These are phyloP conservation scores for Actinia tenebrosa DNA, from an alignment of 64 coral and sea anemone genomes.

Conservation along the genomic window DNA sequence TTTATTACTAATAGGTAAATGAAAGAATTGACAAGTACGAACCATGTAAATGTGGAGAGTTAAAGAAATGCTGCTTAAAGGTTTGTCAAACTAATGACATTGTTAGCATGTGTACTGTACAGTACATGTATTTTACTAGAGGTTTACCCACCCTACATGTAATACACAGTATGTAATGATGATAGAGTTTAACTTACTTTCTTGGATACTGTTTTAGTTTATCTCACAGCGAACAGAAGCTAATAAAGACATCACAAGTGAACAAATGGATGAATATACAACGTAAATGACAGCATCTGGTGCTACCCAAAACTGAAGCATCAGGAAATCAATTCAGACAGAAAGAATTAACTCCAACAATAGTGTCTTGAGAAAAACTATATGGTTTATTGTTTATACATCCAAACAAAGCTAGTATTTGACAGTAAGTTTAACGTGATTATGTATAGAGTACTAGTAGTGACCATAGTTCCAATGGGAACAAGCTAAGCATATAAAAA, in stretches of 20 bases:
- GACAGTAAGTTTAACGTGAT: not conserved
- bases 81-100: not conserved
- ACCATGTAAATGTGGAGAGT: constrained; percentile 31
- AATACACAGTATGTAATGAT: too few relatives aligned
- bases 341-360: too few relatives aligned
- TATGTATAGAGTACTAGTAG: not conserved
- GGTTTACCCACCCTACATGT: too few relatives aligned
- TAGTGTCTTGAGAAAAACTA: not conserved
- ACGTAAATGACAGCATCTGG: too few relatives aligned
- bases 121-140: too few relatives aligned
- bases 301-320: too few relatives aligned
- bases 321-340: too few relatives aligned
- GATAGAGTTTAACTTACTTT: not conserved
- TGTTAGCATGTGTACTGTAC: too few relatives aligned
- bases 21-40: constrained; percentile 19
- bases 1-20: not conserved
- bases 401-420: constrained; percentile 6
- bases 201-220: not conserved
- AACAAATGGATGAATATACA: not conserved
- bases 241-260: not conserved
- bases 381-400: constrained; percentile 8
- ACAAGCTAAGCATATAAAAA: constrained; percentile 9
- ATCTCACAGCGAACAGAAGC: not conserved
- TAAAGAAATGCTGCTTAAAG: constrained; percentile 13
- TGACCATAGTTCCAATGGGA: not conserved